Evolutionary conservation across 2,888 invertebrate species (phyloP), one percentile per base, ranked within the genome.

Genomic region (Erpobdella octoculata): DNA sequence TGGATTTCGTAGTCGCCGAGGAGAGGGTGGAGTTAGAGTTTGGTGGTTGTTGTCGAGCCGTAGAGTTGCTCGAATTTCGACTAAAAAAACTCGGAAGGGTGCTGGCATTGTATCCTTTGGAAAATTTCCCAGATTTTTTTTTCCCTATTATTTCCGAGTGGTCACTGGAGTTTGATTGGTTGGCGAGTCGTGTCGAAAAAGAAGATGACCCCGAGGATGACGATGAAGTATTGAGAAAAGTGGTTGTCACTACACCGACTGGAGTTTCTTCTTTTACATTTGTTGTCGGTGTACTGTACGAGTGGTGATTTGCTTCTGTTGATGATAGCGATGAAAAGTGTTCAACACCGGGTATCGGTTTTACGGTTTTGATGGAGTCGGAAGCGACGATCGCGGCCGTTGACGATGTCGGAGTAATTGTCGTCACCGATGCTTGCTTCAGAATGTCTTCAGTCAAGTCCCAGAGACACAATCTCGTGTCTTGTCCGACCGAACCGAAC

Each of bases 391-490:
- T 80, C 72, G 81, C 79, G 77, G 81, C 81, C 75, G 82, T 80
- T 74, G 64, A 28, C 31, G 72, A 35, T 25, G 68, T 36, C 38
- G 71, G 61, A 35, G 62, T 33, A 12, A 36, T 25, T 18, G 59
- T 36, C 6, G 62, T 77, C 33, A 80, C 76, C 62, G 81, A 79
- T 76, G 81, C 81, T 75, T 82, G 80, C 75, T 62, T 38, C 72
- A 98, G 84, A 72, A 94, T 89, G 81, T 98, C 97, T 82, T 96
- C 94, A 18, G 95, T 96, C 73, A 98, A 88, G 83, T 98, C 98
- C 98, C 98, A 98, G 76, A 98, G 86, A 84, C 97, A 97, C 76
- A 98, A 85, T 83, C 94, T 93, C 59, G 97, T 97, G 85, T 98
- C 98, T 83, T 98, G 96, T 38, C 96, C 93, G 0, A 96, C 94